Evolutionary conservation across 2,888 invertebrate genomes (phyloP), one percentile per base, ranked within the genome.

Genomic region (Drosophila merina): DNA sequence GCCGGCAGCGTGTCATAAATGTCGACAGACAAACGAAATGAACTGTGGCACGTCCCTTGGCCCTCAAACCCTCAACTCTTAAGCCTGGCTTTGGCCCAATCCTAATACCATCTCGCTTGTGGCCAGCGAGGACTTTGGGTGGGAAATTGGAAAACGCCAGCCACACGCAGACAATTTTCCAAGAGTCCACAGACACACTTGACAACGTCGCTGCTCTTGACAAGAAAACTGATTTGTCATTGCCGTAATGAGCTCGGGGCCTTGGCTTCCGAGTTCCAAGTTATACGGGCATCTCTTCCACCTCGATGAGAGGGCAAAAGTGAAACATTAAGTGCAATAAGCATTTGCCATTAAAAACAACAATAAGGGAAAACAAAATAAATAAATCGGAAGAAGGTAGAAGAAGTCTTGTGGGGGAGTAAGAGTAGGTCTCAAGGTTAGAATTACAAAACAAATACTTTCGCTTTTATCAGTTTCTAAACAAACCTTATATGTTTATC

Each of bases 151-250:
- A 82, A 82, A 88, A 80, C 77, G 84, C 72, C 69, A 86, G 54
- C 60, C 49, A 64, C 76, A 85, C 49, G 54, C 30, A 20, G 25
- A 71, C 59, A 38, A 36, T 36, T 36, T 36, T 8, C 10, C 14
- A 33, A 38, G n/a, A 20, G 38, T 12, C 36, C 54, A 40, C 38
- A 66, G 48, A 66, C 52, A 66, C 88, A 76, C 64, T 88, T 81
- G 86, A 83, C 86, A 76, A 72, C 66, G 38, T 52, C 69, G 70
- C 73, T 76, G 73, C 71, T 68, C 78, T 86, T 84, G 85, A 88
- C 88, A 84, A 66, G 81, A 86, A 84, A 84, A 84, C 88, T 88
- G 84, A 84, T 84, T 84, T 84, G 88, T 84, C 84, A 84, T 88
- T 55, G 72, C 66, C 45, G 82, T 88, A 84, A 88, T 88, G 74